Evolutionary conservation across 2,888 invertebrate species (phyloP).

Genomic region (Dexiosoma caninum): DNA sequence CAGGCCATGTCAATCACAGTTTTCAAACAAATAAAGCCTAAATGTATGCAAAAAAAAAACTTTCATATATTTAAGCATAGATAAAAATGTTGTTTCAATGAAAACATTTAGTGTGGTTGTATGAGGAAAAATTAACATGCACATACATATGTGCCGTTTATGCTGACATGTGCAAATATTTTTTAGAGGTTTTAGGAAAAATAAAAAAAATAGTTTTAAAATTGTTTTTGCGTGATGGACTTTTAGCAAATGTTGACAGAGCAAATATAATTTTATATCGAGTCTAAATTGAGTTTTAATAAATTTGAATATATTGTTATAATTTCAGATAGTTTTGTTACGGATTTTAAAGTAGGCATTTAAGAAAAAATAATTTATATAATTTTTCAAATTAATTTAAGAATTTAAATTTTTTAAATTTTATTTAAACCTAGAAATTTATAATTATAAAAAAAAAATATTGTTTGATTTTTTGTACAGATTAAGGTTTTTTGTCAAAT

Average conservation of each 20-base stretch:
- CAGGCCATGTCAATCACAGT: conserved; percentile 41
- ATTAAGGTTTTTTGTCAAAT: too few species aligned
- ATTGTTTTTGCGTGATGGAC: neutral
- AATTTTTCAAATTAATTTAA: neutral
- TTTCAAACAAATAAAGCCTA: conserved; percentile 36
- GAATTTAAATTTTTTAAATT: neutral
- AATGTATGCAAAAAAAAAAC: conserved; percentile 26
- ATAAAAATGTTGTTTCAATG: neutral
- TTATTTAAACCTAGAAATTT: neutral
- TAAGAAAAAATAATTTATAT: too few species aligned
- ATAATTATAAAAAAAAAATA: too few species aligned
- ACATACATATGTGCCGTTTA: too few species aligned
- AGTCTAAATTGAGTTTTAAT: neutral
- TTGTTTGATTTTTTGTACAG: too few species aligned
- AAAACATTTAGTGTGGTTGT: conserved; percentile 23
- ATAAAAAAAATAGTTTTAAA: neutral
- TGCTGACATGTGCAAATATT: neutral
- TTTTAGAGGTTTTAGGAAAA: neutral
- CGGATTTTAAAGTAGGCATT: neutral
- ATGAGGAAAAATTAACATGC: neutral
- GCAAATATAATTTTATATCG: neutral
- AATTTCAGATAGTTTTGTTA: neutral
- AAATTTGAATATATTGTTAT: neutral
- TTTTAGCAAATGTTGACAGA: neutral
- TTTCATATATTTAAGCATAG: neutral